phyloP scores from a whole-genome alignment of 1,140 invertebrate genomes.

The Stenopsyche tienmushanensis region DNA sequence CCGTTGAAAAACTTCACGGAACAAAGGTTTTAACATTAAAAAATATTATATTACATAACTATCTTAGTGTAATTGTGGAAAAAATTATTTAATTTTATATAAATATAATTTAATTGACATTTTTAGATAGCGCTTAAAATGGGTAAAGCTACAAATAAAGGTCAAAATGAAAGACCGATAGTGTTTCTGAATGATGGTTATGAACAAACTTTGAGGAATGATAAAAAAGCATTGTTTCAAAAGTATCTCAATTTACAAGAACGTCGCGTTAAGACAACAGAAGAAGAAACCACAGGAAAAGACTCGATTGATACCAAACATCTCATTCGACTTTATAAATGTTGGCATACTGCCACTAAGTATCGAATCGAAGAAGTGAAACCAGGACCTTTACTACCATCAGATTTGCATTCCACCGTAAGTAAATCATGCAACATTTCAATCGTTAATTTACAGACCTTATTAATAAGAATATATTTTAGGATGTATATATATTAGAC shows the following conservation, averaged over 20 bases:
- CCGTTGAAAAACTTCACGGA: slow-evolving; percentile 67
- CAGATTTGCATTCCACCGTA: slow-evolving; percentile 77
- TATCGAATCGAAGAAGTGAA: slow-evolving; percentile 87
- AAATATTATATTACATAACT: neutral
- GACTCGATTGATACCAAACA: slow-evolving; percentile 49
- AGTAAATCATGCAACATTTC: slow-evolving; percentile 40
- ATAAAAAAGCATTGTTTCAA: slow-evolving; percentile 68
- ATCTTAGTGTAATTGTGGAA: neutral
- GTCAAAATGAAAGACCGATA: slow-evolving; percentile 53
- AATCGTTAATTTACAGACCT: neutral
- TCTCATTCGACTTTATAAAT: slow-evolving; percentile 66
- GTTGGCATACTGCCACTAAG: slow-evolving; percentile 76
- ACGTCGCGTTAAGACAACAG: slow-evolving; percentile 61
- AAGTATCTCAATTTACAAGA: slow-evolving; percentile 67
- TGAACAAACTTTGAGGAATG: slow-evolving; percentile 68
- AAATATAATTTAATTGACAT: neutral
- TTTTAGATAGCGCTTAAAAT: slow-evolving; percentile 36
- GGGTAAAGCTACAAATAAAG: slow-evolving; percentile 33
- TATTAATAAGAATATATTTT: slow-evolving; percentile 8
- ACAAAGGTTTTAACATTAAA: slow-evolving; percentile 53
- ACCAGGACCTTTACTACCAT: slow-evolving; percentile 74
- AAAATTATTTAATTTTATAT: neutral
- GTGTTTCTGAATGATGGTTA: slow-evolving; percentile 84
- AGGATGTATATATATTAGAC: slow-evolving; percentile 87
- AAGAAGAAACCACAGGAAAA: slow-evolving; percentile 45